Percentiles rank a stretch among this genome's conserved stretches.
These are phyloP conservation scores for Caenorhabditis sinica DNA, from an alignment of 2,888 invertebrate genomes.

Conservation along the genomic window DNA sequence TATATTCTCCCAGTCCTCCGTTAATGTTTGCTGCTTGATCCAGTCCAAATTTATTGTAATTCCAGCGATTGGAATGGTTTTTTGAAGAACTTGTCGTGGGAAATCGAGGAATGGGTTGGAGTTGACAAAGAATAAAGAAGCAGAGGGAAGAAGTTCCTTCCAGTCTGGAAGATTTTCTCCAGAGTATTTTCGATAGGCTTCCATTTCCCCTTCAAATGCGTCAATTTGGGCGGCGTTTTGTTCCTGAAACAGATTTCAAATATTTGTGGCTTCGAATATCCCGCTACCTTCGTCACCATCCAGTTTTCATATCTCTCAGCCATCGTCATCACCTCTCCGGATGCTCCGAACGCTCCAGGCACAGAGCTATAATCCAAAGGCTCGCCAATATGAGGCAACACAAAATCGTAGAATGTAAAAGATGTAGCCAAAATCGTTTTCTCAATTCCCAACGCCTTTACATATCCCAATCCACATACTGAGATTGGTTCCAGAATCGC, in stretches of 20 bases:
- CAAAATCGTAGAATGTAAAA: slow-evolving; percentile 41
- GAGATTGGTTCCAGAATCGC: slow-evolving; percentile 57
- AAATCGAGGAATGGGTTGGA: slow-evolving; percentile 68
- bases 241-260: slow-evolving; percentile 15
- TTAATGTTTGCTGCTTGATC: slow-evolving; percentile 37
- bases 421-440: slow-evolving; percentile 49
- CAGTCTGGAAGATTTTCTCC: slow-evolving; percentile 32
- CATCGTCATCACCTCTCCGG: slow-evolving; percentile 52
- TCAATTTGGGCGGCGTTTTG: slow-evolving; percentile 4
- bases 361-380: slow-evolving; percentile 48
- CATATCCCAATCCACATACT: slow-evolving; percentile 46
- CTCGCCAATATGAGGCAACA: slow-evolving; percentile 40
- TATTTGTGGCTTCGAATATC: neutral
- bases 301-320: slow-evolving; percentile 51
- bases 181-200: slow-evolving; percentile 14
- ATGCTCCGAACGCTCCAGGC: slow-evolving; percentile 35
- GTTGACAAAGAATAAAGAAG: slow-evolving; percentile 63
- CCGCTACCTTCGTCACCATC: slow-evolving; percentile 1
- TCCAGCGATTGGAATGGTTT: slow-evolving; percentile 68
- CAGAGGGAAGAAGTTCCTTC: slow-evolving; percentile 50
- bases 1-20: slow-evolving; percentile 39
- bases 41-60: slow-evolving; percentile 61
- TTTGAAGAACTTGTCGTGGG: slow-evolving; percentile 62
- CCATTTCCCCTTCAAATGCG: slow-evolving; percentile 39
- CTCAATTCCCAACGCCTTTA: slow-evolving; percentile 44